phyloP scores from a whole-genome alignment of 92 coral and sea anemone species.

The Porites cylindrica region DNA sequence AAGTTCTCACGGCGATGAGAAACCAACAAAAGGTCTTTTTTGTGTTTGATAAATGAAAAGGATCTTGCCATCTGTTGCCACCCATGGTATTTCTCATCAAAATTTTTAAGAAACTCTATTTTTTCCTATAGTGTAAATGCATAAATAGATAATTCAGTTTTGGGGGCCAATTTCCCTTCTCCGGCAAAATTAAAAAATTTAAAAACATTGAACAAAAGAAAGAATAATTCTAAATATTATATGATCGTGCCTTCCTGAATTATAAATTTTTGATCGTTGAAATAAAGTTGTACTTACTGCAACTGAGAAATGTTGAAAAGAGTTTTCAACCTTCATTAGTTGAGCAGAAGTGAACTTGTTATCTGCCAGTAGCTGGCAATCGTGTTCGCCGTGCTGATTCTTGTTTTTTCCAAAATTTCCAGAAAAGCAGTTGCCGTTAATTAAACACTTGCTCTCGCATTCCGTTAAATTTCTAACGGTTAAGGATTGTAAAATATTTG shows the following conservation, averaged over 20 bases:
- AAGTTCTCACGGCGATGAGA: not conserved
- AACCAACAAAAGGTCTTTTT: not conserved
- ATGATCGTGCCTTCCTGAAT: too few relatives aligned
- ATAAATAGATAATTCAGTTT: too few relatives aligned
- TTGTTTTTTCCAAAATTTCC: not conserved
- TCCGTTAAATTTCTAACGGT: not conserved
- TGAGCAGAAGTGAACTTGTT: constrained; percentile 1
- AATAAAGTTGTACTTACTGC: not conserved
- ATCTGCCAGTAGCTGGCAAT: constrained; percentile 6
- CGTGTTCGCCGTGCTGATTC: not conserved
- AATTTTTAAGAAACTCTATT: too few relatives aligned
- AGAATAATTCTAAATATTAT: too few relatives aligned
- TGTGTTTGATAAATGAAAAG: not conserved
- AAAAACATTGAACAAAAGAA: too few relatives aligned
- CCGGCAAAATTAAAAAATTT: too few relatives aligned
- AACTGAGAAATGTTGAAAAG: constrained; percentile 3
- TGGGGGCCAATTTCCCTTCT: too few relatives aligned
- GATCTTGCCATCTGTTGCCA: not conserved
- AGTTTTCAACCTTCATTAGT: not conserved
- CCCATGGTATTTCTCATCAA: too few relatives aligned
- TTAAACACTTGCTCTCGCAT: not conserved
- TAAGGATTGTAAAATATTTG: not conserved
- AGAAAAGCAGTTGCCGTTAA: not conserved
- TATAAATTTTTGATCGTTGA: not conserved
- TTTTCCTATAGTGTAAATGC: too few relatives aligned